Conservation (phyloP, 2,113 vertebrate genomes). For the Hippoglossus stenolepis region DNA sequence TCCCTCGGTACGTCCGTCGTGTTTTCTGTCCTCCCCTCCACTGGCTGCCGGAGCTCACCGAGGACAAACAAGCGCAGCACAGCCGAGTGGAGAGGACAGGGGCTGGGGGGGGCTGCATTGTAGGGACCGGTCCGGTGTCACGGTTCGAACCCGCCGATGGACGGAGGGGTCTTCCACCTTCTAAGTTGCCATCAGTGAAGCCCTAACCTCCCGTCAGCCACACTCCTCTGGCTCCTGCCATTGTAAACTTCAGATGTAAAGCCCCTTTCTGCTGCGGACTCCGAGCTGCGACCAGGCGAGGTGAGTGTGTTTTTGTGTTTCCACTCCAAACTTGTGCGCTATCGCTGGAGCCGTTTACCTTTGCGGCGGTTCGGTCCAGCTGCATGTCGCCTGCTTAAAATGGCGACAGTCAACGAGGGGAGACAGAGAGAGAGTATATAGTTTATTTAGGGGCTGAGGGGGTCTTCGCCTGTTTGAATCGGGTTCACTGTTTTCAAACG, state of each 20-base stretch:
- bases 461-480: conserved; percentile 44
- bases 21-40: conserved; percentile 81
- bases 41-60: conserved; percentile 50
- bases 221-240: conserved; percentile 58
- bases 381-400: conserved; percentile 85
- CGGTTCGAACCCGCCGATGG: conserved; percentile 61
- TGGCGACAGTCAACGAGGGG: conserved; percentile 81
- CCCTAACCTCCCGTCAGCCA: conserved; percentile 67
- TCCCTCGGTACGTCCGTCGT: conserved; percentile 80
- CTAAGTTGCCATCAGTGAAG: conserved; percentile 76
- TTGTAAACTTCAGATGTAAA: conserved; percentile 68
- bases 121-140: conserved; percentile 52
- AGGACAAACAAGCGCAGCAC: conserved; percentile 75
- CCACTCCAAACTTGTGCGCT: conserved; percentile 68
- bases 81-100: background rate
- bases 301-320: conserved; percentile 68
- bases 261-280: conserved; percentile 27
- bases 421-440: background rate
- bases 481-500: conserved; percentile 21
- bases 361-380: conserved; percentile 70
- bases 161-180: conserved; percentile 65
- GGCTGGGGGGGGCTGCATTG: conserved; percentile 20
- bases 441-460: conserved; percentile 2
- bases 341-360: conserved; percentile 49
- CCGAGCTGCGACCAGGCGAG: conserved; percentile 62